A percentile compares a stretch with the other conserved stretches of the same genome.
Evolutionary conservation across 2,888 invertebrate species (phyloP).

Genomic region (Leistus spinibarbis): DNA sequence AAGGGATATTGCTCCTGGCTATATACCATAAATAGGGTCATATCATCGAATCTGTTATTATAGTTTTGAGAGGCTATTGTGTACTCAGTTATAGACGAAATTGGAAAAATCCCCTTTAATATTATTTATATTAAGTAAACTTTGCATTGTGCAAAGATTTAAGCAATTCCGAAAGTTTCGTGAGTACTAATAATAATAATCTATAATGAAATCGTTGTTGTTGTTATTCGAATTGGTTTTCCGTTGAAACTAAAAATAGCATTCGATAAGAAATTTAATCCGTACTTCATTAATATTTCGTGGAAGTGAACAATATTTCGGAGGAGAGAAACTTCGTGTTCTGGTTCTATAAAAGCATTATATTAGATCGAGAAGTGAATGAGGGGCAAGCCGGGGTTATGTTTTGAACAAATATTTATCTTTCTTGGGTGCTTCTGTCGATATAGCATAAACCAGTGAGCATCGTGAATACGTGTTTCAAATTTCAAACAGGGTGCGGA

Average conservation of each 20-base stretch:
- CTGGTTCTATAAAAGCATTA: slow-evolving; percentile 4
- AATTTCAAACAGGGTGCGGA: slow-evolving; percentile 49
- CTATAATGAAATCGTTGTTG: neutral
- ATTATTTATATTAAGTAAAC: neutral
- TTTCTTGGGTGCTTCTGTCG: slow-evolving; percentile 42
- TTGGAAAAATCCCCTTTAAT: neutral
- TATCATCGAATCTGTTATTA: neutral
- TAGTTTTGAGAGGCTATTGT: neutral
- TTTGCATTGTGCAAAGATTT: neutral
- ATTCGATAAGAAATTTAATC: slow-evolving; percentile 5
- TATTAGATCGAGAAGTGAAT: slow-evolving; percentile 6
- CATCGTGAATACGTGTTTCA: slow-evolving; percentile 47
- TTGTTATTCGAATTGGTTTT: neutral
- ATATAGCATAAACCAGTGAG: slow-evolving; percentile 46
- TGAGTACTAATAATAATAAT: neutral
- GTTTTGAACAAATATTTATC: slow-evolving; percentile 51
- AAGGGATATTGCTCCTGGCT: neutral
- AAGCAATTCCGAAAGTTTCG: neutral
- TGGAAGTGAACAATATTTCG: neutral
- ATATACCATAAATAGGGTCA: neutral
- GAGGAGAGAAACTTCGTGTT: neutral
- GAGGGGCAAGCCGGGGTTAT: slow-evolving; percentile 29
- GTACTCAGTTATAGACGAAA: neutral
- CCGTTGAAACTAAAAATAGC: neutral
- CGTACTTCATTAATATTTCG: neutral